A percentile compares a stretch with the other conserved stretches of the same genome.
phyloP scores from a whole-genome alignment of 1,140 invertebrate species.

The Latrodectus geometricus region DNA sequence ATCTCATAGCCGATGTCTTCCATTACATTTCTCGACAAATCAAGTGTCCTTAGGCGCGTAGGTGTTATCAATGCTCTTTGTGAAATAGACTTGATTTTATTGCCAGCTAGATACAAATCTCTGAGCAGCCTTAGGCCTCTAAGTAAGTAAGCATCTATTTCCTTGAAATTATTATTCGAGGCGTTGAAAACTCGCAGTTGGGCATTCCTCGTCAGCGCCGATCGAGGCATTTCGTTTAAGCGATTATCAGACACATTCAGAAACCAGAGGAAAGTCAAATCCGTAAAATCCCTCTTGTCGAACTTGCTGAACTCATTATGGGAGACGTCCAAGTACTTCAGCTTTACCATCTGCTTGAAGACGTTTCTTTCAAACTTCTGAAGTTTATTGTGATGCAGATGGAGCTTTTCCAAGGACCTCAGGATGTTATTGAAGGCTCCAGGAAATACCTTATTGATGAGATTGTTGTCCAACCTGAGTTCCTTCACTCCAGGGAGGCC shows the following conservation, averaged over 20 bases:
- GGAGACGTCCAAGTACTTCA: constrained; percentile 81
- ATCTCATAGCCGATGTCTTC: constrained; percentile 88
- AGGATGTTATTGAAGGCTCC: constrained; percentile 70
- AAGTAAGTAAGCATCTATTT: constrained; percentile 87
- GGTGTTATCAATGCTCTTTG: constrained; percentile 68
- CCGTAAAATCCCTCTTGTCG: constrained; percentile 82
- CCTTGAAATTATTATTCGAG: constrained; percentile 83
- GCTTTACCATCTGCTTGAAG: constrained; percentile 82
- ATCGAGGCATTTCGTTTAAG: constrained; percentile 79
- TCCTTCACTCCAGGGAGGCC: constrained; percentile 66
- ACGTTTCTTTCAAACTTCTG: constrained; percentile 81
- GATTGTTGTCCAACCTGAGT: constrained; percentile 64
- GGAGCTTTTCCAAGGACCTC: constrained; percentile 72
- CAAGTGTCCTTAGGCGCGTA: constrained; percentile 85
- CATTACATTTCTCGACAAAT: constrained; percentile 84
- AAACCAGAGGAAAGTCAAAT: constrained; percentile 84
- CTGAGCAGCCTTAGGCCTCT: constrained; percentile 87
- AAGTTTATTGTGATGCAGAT: constrained; percentile 85
- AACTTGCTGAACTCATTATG: constrained; percentile 84
- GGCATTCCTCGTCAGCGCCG: constrained; percentile 87
- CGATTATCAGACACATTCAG: constrained; percentile 88
- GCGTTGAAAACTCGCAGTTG: constrained; percentile 84
- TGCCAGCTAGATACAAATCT: constrained; percentile 84
- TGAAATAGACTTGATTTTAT: constrained; percentile 78
- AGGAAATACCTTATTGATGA: constrained; percentile 67